Base-by-base conservation (phyloP, 2,888 invertebrate species). In the Mactromeris polynyma region DNA sequence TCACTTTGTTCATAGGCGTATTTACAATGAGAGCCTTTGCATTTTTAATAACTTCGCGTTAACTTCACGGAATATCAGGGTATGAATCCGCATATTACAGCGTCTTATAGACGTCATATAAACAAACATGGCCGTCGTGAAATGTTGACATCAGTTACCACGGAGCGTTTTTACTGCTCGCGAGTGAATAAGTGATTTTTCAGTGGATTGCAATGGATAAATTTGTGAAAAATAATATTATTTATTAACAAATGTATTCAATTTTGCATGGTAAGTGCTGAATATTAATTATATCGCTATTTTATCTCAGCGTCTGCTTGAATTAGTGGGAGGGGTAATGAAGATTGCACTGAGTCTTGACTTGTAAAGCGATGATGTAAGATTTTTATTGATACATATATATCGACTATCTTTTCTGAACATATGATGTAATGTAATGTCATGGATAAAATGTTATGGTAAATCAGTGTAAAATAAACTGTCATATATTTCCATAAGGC, bases 121-220 rank as follows among this genome's bases (percentile, higher is more conserved):
- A 73, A 73, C 73, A 73, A 82, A 82, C 64, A 82, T 82, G 82
- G 82, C 64, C 64, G 64, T 38, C n/a, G 64, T 64, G 64, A 64
- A 82, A 82, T 82, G 82, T 82, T 82, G 82, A 82, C 82, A 82
- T 82, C 82, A 64, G 82, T 64, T 82, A 82, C 82, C 73, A 73
- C 73, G 73, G 73, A 36, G 26, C 14, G 19, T 36, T 73, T 73
- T 73, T 73, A 73, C 73, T 73, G 73, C 26, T 33, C 31, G 36
- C 36, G 36, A 14, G 73, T 73, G 31, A 73, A 73, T 36, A 17
- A 73, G 19, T 36, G 4, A 33, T 19, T 36, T 33, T 33, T 73
- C 6, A 26, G 17, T 36, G 33, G 33, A 73, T 73, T 73, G 73
- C 73, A 73, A 73, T 73, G 73, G 36, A 73, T 36, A 2, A 64